These are phyloP conservation scores for Galagoides demidoff DNA, from an alignment of 2,797 vertebrate species.

Conservation along the genomic window DNA sequence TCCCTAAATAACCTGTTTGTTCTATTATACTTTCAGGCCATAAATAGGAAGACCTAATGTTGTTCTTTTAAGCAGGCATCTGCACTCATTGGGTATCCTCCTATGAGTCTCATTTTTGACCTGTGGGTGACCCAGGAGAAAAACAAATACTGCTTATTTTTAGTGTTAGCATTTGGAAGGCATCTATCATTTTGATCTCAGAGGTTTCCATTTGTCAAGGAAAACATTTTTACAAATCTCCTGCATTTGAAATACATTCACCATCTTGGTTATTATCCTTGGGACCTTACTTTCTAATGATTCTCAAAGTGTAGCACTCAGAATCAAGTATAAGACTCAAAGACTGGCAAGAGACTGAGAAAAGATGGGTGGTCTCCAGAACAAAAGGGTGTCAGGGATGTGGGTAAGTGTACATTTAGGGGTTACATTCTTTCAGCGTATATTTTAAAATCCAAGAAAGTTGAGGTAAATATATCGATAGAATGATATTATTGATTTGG, in stretches of 20 bases:
- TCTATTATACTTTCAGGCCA: background rate
- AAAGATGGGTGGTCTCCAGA: constrained; percentile 3
- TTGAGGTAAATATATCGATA: background rate
- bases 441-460: background rate
- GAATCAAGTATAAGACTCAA: background rate
- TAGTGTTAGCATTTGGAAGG: background rate
- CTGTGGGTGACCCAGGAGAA: background rate
- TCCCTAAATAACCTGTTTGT: background rate
- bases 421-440: background rate
- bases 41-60: constrained; percentile 6
- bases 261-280: background rate
- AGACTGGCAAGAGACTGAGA: background rate
- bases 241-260: background rate
- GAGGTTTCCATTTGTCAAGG: background rate
- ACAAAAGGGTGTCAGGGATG: background rate
- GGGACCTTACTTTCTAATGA: background rate
- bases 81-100: background rate
- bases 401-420: background rate
- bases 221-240: background rate
- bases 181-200: background rate
- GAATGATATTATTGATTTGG: background rate
- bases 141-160: background rate
- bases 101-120: background rate
- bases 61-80: background rate
- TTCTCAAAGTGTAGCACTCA: background rate